Conservation (phyloP, 2,113 vertebrate genomes). For the Dipodomys spectabilis region DNA sequence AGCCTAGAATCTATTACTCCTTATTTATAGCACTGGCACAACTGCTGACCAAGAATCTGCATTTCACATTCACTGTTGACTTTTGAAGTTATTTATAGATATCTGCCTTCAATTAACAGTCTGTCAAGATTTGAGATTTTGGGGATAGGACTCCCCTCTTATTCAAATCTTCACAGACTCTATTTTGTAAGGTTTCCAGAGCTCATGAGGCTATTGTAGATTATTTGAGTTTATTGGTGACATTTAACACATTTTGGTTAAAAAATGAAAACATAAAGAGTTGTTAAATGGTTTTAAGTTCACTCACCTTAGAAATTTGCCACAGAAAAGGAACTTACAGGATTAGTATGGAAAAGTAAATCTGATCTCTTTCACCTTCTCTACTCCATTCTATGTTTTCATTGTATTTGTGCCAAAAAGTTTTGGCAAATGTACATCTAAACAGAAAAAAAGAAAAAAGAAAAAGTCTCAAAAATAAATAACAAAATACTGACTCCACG, state of each 20-base stretch:
- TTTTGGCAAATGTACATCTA: slow-evolving; percentile 52
- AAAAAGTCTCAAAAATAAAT: slow-evolving; percentile 71
- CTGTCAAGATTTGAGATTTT: not conserved
- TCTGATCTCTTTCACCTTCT: slow-evolving; percentile 38
- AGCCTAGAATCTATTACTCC: not conserved
- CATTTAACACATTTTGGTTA: not conserved
- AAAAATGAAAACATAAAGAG: slow-evolving; percentile 34
- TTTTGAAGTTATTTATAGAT: slow-evolving; percentile 10
- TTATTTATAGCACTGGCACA: not conserved
- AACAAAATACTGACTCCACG: slow-evolving; percentile 67
- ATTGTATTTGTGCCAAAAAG: slow-evolving; percentile 73
- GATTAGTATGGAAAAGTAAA: slow-evolving; percentile 68
- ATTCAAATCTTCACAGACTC: not conserved
- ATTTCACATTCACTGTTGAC: not conserved
- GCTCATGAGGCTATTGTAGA: not conserved
- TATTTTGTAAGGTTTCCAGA: slow-evolving; percentile 12
- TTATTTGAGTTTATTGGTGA: not conserved
- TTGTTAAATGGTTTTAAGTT: slow-evolving; percentile 52
- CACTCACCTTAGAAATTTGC: slow-evolving; percentile 40
- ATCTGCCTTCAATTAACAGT: not conserved
- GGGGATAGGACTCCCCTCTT: not conserved
- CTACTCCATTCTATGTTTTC: slow-evolving; percentile 66
- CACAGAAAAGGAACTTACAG: slow-evolving; percentile 60
- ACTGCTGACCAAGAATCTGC: not conserved
- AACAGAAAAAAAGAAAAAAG: no score